Base-by-base conservation (phyloP, 2,797 vertebrate species). In the Euphonia xanthogaster region DNA sequence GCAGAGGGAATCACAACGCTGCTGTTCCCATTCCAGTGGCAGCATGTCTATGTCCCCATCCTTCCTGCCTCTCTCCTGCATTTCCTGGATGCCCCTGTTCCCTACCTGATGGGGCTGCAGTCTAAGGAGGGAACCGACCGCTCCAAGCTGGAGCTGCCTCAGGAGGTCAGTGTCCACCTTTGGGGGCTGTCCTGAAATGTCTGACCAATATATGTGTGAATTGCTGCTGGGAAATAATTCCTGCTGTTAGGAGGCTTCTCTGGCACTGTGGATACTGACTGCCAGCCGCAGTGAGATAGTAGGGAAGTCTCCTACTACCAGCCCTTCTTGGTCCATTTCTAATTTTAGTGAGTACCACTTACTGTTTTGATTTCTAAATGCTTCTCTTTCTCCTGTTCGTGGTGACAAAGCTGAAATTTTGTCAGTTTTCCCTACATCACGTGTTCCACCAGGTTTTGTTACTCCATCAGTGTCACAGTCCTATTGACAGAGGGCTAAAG, bases 1-100 rank as follows among this genome's bases (percentile, higher is more conserved):
- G 99, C 99, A 0, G 99, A 99, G 95, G 98, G 99, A 51, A 98
- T 99, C 97, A 99, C 98, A 5, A 98, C 99, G 0, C 98, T 99
- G 83, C 97, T 99, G 44, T 99, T 99, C 98, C 99, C 99, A 0
- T 99, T 99, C 97, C 99, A 99, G 86, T 99, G 99, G 99, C 99
- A 99, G 93, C 99, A 99, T 14, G 99, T 99, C 14, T 99, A 99
- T 7, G 98, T 99, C 42, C 99, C 99, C 91, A 99, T 99, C 95
- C 98, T 99, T 39, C 99, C 99, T 23, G 98, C 99, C 3, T 99
- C 99, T 6, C 98, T 99, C 20, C 98, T 99, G 73, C 99, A 99
- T 97, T 99, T 99, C 84, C 98, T 99, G 84, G 99, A 99, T 2
- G 99, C 99, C 72, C 99, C 99, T 1, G 99, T 99, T 92, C 99